Evolutionary conservation across 1,140 invertebrate species (phyloP).

Genomic region (Saxidomus purpurata): DNA sequence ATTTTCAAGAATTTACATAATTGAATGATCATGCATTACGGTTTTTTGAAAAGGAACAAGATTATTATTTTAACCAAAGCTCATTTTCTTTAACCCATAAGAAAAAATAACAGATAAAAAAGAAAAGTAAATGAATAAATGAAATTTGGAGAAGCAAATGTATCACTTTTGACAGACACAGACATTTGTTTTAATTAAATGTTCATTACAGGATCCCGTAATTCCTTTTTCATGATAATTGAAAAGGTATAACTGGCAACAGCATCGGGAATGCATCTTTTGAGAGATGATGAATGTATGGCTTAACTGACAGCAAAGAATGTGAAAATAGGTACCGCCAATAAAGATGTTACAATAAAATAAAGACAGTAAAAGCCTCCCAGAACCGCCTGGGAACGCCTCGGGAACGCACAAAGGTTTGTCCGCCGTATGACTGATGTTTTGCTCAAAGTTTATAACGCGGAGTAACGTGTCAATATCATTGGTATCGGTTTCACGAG

Average conservation of each 20-base stretch:
- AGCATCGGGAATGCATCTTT: constrained; percentile 32
- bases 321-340: constrained; percentile 32
- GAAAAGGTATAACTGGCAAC: constrained; percentile 38
- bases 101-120: constrained; percentile 3
- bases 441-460: too few species aligned
- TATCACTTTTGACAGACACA: constrained; percentile 40
- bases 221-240: constrained; percentile 49
- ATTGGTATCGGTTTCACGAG: too few species aligned
- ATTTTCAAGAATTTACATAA: neutral
- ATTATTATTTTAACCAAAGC: constrained; percentile 5
- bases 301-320: constrained; percentile 40
- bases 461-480: too few species aligned
- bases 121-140: constrained; percentile 37
- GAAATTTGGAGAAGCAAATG: constrained; percentile 6
- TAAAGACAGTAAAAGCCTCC: neutral
- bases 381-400: neutral
- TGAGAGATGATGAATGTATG: constrained; percentile 37
- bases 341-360: constrained; percentile 46
- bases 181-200: constrained; percentile 54
- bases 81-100: neutral
- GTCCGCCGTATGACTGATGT: neutral
- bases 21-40: neutral
- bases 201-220: constrained; percentile 39
- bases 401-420: constrained; percentile 3
- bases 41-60: neutral